Conservation (phyloP, 2,888 invertebrate species). For the Ormia ochracea region DNA sequence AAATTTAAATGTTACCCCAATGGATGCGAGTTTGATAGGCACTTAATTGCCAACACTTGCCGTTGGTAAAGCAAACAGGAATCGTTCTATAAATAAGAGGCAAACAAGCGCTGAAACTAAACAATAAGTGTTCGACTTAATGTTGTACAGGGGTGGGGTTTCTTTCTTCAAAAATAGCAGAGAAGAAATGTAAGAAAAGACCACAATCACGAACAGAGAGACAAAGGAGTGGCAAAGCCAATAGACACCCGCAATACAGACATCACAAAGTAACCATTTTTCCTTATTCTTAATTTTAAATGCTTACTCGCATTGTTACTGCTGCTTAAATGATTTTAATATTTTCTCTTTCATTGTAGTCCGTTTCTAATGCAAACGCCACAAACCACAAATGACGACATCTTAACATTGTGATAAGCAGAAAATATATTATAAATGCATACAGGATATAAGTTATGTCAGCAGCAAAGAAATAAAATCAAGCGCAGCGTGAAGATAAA, state of each 20-base stretch:
- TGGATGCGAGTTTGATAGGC: neutral
- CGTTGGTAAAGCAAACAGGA: conserved; percentile 46
- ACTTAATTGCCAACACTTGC: conserved; percentile 61
- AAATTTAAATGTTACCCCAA: neutral
- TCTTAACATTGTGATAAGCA: conserved; percentile 72
- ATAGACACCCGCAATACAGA: conserved; percentile 18
- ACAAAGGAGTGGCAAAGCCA: conserved; percentile 25
- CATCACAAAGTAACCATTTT: conserved; percentile 16
- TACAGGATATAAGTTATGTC: conserved; percentile 76
- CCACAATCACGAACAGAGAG: conserved; percentile 37
- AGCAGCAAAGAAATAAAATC: conserved; percentile 75
- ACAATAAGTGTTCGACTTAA: conserved; percentile 52
- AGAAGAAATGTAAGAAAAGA: conserved; percentile 18
- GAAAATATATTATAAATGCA: conserved; percentile 73
- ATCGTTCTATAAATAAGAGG: conserved; percentile 47
- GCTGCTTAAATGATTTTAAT: neutral
- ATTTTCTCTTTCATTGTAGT: conserved; percentile 9
- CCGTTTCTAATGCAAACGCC: conserved; percentile 53
- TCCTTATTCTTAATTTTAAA: neutral
- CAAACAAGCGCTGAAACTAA: conserved; percentile 52
- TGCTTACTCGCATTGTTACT: neutral
- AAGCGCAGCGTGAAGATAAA: conserved; percentile 39
- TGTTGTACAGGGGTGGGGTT: conserved; percentile 50
- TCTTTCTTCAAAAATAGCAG: neutral
- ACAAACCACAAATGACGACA: conserved; percentile 65